Percentiles rank a stretch among this genome's conserved stretches.
phyloP scores from a whole-genome alignment of 2,797 vertebrate genomes.

The Ateles fusciceps region DNA sequence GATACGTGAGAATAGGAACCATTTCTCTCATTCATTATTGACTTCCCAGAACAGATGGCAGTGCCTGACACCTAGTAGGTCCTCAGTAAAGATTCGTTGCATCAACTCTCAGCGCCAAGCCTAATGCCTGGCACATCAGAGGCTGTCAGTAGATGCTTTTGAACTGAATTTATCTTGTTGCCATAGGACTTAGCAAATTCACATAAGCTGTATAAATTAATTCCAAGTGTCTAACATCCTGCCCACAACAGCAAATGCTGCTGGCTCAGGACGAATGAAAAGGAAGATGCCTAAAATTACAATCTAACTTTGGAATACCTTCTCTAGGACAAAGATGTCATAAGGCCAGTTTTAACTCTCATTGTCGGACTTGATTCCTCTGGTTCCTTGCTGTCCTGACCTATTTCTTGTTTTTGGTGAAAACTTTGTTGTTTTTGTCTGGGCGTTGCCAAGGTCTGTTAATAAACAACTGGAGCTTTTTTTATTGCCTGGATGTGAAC shows the following conservation, averaged over 20 bases:
- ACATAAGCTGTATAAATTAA: not conserved
- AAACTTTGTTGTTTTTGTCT: not conserved
- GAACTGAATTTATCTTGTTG: not conserved
- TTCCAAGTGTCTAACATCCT: not conserved
- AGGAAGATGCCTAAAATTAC: not conserved
- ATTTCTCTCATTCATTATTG: not conserved
- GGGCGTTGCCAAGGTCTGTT: not conserved
- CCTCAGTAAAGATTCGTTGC: constrained; percentile 18
- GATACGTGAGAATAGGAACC: not conserved
- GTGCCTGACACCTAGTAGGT: not conserved
- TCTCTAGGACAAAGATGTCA: not conserved
- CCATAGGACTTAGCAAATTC: not conserved
- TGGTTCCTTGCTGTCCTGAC: not conserved
- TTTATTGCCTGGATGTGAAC: not conserved
- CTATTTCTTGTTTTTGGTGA: not conserved
- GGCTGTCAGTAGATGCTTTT: not conserved
- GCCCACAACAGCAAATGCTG: not conserved
- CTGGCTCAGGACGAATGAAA: not conserved
- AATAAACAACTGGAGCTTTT: constrained; percentile 52
- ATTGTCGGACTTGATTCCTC: not conserved
- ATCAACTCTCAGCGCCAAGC: not conserved
- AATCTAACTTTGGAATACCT: not conserved
- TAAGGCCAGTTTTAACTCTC: not conserved
- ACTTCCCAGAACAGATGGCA: not conserved
- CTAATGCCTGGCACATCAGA: not conserved